phyloP scores from a whole-genome alignment of 2,797 vertebrate species.

The Amblyraja radiata region DNA sequence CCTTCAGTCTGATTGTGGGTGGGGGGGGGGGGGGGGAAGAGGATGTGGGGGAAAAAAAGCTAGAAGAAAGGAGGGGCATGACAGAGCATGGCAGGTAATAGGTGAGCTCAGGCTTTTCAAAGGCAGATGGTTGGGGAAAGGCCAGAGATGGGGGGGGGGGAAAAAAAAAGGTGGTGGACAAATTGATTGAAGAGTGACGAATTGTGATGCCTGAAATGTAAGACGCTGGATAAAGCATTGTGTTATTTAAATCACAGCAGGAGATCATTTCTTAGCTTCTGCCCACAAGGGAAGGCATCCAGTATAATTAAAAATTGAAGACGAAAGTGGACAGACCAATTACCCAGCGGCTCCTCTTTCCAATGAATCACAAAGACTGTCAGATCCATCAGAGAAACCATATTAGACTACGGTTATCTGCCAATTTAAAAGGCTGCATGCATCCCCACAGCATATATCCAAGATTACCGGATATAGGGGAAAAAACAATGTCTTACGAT shows the following conservation, averaged over 20 bases:
- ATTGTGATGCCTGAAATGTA: too few species aligned
- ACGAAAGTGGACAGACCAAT: background rate
- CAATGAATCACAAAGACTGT: background rate
- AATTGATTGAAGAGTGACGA: too few species aligned
- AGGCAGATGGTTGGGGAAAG: too few species aligned
- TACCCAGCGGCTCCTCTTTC: background rate
- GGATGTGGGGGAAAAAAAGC: too few species aligned
- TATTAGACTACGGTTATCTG: background rate
- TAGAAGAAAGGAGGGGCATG: too few species aligned
- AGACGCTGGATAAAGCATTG: background rate
- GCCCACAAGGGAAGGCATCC: background rate
- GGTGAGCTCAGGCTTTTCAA: too few species aligned
- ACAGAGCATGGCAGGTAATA: too few species aligned
- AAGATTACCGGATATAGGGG: background rate
- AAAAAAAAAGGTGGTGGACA: too few species aligned
- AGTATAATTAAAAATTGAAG: background rate
- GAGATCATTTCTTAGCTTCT: background rate
- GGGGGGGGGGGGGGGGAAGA: too few species aligned
- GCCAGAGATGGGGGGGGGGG: too few species aligned
- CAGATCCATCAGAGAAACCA: background rate
- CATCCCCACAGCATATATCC: background rate
- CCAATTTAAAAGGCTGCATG: background rate
- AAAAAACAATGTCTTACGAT: background rate
- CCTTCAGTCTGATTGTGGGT: too few species aligned
- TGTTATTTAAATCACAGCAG: background rate